Evolutionary conservation across 1,140 invertebrate species (phyloP).

Genomic region (Lutraria rhynchaena): DNA sequence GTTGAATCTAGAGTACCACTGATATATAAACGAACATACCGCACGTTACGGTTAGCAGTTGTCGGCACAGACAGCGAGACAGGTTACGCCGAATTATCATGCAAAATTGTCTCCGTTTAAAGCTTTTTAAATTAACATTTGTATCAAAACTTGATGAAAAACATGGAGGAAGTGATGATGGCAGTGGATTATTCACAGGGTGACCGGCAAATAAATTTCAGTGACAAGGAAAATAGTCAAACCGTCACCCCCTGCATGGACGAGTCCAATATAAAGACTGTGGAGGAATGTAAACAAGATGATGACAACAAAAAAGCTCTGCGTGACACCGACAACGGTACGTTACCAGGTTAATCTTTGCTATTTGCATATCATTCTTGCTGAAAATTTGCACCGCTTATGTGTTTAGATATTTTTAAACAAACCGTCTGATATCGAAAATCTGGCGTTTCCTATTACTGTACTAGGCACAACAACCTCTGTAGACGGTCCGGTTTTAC

Average conservation of each 20-base stretch:
- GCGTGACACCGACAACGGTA: slow-evolving; percentile 39
- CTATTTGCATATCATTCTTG: background rate
- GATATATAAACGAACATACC: slow-evolving; percentile 2
- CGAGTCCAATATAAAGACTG: slow-evolving; percentile 40
- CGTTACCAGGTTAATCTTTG: background rate
- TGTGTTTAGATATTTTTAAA: background rate
- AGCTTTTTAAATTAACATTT: slow-evolving; percentile 49
- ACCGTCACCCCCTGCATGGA: slow-evolving; percentile 50
- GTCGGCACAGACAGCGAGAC: slow-evolving; percentile 11
- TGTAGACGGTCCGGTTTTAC: too few relatives aligned
- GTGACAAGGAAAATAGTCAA: slow-evolving; percentile 52
- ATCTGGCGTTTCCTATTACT: background rate
- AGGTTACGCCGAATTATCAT: slow-evolving; percentile 34
- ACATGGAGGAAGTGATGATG: slow-evolving; percentile 63
- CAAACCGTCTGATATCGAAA: background rate
- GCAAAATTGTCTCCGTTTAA: slow-evolving; percentile 33
- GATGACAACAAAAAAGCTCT: slow-evolving; percentile 36
- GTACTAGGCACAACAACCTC: background rate
- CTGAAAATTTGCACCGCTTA: background rate
- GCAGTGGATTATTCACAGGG: slow-evolving; percentile 67
- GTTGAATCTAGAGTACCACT: background rate
- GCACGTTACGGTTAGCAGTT: background rate
- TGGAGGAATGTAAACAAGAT: slow-evolving; percentile 52
- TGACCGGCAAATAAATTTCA: slow-evolving; percentile 54
- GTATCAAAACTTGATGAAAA: slow-evolving; percentile 55